Base-by-base conservation (phyloP, 2,888 invertebrate species). In the Cyrtodaria siliqua region DNA sequence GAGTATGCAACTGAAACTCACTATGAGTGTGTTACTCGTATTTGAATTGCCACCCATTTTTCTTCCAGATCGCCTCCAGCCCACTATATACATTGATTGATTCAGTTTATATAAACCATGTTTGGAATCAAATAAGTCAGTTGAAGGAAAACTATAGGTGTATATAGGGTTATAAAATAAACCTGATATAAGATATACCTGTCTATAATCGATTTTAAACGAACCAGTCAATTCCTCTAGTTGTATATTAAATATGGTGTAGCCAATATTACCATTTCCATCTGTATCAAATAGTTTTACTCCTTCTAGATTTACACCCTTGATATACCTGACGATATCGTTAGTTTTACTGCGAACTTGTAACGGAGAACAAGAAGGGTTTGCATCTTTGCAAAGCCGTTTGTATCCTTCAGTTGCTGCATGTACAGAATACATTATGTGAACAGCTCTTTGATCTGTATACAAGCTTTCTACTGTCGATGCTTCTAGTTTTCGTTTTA, bases 231-330 rank as follows among this genome's bases (percentile, higher is more conserved):
- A 38, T 12, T 38, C 38, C 6, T 50, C 29, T 38, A 69, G 64
- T 55, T 88, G 87, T 2, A 89, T 83, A 62, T 88, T 89, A 53
- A 86, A 80, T 3, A 89, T 76, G 0, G 82, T 77, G 57, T 85
- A 87, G 1, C 88, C 87, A 29, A 83, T 79, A 26, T 81, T 81
- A 3, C 88, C 88, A 70, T 88, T 86, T 0, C 86, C 86, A 24
- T 79, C 69, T 12, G 59, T 64, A 20, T 82, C 77, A 70, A 86
- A 89, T n/a, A 86, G 27, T 6, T 33, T 52, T 26, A 27, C 24
- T 23, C 49, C 38, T 12, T 27, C 33, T 3, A 63, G 33, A 0
- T n/a, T 62, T 18, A 57, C 49, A 16, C 12, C 23, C 14, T 40
- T 24, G 23, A 70, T 63, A 12, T 26, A 29, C 26, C 60, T 24